phyloP scores from a whole-genome alignment of 1,140 invertebrate genomes.

The Harpegnathos saltator region DNA sequence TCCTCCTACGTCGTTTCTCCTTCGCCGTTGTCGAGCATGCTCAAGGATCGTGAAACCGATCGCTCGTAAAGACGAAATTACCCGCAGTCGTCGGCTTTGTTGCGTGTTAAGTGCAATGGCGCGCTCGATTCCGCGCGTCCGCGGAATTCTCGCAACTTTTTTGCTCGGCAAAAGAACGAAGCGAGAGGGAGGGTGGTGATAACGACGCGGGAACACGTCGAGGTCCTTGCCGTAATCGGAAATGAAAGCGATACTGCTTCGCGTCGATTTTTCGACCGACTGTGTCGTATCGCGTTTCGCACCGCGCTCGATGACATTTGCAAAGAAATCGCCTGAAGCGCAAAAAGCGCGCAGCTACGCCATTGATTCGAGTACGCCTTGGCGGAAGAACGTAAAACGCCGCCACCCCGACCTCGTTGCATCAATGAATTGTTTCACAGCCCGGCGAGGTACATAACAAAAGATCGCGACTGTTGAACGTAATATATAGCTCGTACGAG shows the following conservation, averaged over 20 bases:
- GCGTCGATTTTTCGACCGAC: too few species aligned
- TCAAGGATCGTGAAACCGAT: slow-evolving; percentile 62
- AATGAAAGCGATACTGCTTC: background rate
- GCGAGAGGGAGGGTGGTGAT: background rate
- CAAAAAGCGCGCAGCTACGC: slow-evolving; percentile 45
- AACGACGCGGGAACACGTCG: background rate
- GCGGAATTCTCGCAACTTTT: background rate
- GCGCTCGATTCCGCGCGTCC: slow-evolving; percentile 1
- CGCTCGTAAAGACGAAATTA: slow-evolving; percentile 57
- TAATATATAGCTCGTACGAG: slow-evolving; percentile 25
- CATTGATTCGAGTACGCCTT: slow-evolving; percentile 39
- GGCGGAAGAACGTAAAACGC: slow-evolving; percentile 59
- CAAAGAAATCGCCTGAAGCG: background rate
- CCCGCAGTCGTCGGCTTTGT: slow-evolving; percentile 32
- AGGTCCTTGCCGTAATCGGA: background rate
- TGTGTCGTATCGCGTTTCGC: background rate
- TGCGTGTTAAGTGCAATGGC: slow-evolving; percentile 41
- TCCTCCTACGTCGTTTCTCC: slow-evolving; percentile 43
- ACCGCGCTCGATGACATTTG: background rate
- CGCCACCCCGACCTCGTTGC: slow-evolving; percentile 32
- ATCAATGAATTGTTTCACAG: slow-evolving; percentile 38
- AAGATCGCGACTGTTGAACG: slow-evolving; percentile 1
- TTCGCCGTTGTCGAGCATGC: slow-evolving; percentile 51
- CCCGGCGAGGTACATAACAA: background rate
- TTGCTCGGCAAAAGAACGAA: background rate